Percentiles rank a stretch among this genome's conserved stretches.
phyloP scores from a whole-genome alignment of 2,113 vertebrate species.

The Xenus cinereus region DNA sequence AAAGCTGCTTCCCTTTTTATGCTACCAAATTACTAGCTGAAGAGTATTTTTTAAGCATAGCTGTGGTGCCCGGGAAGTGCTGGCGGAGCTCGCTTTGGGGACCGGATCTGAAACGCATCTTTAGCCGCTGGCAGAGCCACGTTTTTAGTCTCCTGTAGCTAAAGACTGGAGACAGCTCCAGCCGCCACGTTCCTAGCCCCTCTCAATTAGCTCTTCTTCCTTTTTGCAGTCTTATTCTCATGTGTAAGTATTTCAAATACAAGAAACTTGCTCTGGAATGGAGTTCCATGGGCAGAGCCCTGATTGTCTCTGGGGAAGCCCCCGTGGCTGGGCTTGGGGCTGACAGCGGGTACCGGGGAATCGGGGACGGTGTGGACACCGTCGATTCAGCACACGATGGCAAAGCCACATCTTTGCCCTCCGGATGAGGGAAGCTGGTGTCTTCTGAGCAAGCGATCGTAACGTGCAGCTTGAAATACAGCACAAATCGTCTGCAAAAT shows the following conservation, averaged over 20 bases:
- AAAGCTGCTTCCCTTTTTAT: background rate
- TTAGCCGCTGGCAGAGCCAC: background rate
- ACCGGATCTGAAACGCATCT: background rate
- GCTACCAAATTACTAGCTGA: background rate
- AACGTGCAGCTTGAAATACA: background rate
- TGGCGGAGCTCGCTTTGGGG: background rate
- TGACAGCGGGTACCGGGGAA: background rate
- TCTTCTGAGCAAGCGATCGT: background rate
- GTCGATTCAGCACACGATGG: background rate
- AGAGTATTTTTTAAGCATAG: background rate
- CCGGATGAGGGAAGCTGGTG: background rate
- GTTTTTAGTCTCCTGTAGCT: background rate
- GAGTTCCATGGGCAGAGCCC: background rate
- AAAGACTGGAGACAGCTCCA: background rate
- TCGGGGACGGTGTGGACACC: background rate
- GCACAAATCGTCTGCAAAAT: constrained; percentile 3
- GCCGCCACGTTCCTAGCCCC: background rate
- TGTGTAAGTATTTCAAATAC: background rate
- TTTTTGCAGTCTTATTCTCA: background rate
- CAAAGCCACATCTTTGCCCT: background rate
- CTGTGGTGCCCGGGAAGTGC: background rate
- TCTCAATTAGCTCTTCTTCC: background rate
- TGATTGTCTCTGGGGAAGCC: background rate
- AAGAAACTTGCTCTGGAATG: background rate
- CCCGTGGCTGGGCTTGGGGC: too few relatives aligned